Percentiles rank a stretch among this genome's conserved stretches.
phyloP scores from a whole-genome alignment of 1,140 invertebrate genomes.

The Trichogramma pretiosum region DNA sequence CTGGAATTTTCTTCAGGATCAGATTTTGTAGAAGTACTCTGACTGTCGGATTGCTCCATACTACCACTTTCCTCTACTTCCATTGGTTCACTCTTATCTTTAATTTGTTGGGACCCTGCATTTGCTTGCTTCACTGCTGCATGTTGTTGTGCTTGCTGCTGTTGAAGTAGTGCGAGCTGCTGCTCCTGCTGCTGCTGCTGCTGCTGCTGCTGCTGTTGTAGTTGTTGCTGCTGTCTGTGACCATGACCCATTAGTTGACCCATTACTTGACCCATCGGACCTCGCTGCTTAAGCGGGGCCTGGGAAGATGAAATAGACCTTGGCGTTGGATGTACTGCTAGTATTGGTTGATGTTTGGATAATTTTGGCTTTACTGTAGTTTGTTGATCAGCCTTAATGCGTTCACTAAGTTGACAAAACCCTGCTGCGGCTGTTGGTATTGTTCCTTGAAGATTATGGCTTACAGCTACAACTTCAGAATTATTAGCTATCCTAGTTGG shows the following conservation, averaged over 20 bases:
- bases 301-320: not conserved
- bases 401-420: no score
- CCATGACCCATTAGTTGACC: conserved; percentile 18
- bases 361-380: not conserved
- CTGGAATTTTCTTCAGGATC: conserved; percentile 24
- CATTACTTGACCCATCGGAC: conserved; percentile 21
- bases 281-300: conserved; percentile 15
- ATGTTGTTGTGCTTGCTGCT: conserved; percentile 33
- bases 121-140: not conserved
- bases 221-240: conserved; percentile 35
- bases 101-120: conserved; percentile 20
- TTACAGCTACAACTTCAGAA: conserved; percentile 2
- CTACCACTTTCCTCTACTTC: conserved; percentile 22
- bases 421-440: conserved; percentile 2
- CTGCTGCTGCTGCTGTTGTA: conserved; percentile 28
- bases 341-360: not conserved
- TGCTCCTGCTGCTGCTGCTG: conserved; percentile 27
- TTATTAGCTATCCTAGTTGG: conserved; percentile 5
- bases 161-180: conserved; percentile 6
- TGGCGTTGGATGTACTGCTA: not conserved
- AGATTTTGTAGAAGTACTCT: conserved; percentile 20
- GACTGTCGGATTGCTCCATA: conserved; percentile 17
- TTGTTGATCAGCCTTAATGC: not conserved
- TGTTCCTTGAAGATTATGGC: not conserved
- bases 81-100: conserved; percentile 13